These are phyloP conservation scores for Buphagus erythrorhynchus DNA, from an alignment of 2,797 vertebrate genomes.

Conservation along the genomic window DNA sequence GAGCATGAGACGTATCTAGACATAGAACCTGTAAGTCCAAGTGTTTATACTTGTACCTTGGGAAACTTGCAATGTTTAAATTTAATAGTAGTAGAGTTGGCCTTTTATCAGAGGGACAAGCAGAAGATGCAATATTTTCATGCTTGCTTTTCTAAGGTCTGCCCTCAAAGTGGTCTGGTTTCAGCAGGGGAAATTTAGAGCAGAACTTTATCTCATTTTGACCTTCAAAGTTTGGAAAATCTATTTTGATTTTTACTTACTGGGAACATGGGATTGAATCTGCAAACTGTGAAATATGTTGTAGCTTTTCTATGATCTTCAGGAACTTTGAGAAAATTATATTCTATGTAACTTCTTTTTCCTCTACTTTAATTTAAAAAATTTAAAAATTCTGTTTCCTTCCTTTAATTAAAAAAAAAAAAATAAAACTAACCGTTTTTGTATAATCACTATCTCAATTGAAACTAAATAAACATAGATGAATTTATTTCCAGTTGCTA, in stretches of 20 bases:
- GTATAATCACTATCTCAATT: not conserved
- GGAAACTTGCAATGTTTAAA: not conserved
- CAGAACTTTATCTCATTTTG: not conserved
- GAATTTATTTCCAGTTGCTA: not conserved
- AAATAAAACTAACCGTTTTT: not conserved
- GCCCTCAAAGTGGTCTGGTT: not conserved
- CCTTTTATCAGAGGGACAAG: not conserved
- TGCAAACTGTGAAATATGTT: not conserved
- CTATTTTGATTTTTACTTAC: not conserved
- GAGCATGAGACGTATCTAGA: slow-evolving; percentile 89
- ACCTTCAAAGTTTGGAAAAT: not conserved
- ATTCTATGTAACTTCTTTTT: not conserved
- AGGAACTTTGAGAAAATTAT: not conserved
- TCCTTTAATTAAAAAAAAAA: not conserved
- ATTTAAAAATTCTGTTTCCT: no score
- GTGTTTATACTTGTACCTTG: not conserved
- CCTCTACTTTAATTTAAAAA: not conserved
- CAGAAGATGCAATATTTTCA: not conserved
- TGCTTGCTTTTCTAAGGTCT: not conserved
- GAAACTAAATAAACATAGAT: not conserved
- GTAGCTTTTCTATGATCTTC: not conserved
- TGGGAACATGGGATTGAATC: not conserved
- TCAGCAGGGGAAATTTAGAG: not conserved
- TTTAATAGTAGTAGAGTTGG: not conserved
- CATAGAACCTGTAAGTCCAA: slow-evolving; percentile 89